Conservation (phyloP, 2,888 invertebrate genomes). For the Drosophila atripex region DNA sequence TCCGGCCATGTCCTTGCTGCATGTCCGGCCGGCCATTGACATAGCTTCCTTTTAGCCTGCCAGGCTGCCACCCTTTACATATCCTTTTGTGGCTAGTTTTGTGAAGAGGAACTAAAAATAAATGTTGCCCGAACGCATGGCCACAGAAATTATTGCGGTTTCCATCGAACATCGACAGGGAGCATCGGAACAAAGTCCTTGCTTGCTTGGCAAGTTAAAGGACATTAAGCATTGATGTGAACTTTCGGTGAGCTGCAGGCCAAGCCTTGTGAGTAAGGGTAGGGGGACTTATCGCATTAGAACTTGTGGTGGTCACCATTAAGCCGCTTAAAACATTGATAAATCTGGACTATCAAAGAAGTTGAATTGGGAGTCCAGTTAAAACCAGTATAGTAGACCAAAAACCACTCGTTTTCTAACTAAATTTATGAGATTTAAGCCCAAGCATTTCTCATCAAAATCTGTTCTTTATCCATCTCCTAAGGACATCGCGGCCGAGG, state of each 20-base stretch:
- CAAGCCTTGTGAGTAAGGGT: background rate
- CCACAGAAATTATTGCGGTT: slow-evolving; percentile 68
- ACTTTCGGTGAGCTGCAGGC: slow-evolving; percentile 7
- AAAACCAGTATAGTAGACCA: background rate
- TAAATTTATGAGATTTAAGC: slow-evolving; percentile 11
- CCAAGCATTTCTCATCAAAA: slow-evolving; percentile 19
- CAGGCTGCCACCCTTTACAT: slow-evolving; percentile 6
- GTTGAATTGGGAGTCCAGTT: background rate
- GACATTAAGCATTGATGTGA: slow-evolving; percentile 43
- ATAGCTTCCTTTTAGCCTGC: slow-evolving; percentile 35
- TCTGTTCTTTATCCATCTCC: slow-evolving; percentile 23
- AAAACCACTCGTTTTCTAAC: background rate
- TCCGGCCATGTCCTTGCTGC: slow-evolving; percentile 15
- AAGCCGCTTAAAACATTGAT: slow-evolving; percentile 45
- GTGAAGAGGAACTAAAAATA: slow-evolving; percentile 41
- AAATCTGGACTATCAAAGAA: slow-evolving; percentile 15
- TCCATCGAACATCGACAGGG: slow-evolving; percentile 37
- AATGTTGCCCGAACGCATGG: slow-evolving; percentile 47
- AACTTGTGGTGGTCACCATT: slow-evolving; percentile 36
- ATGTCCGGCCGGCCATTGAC: slow-evolving; percentile 43
- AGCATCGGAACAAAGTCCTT: slow-evolving; percentile 18
- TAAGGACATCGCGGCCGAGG: slow-evolving; percentile 41
- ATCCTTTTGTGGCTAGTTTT: slow-evolving; percentile 43
- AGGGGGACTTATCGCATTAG: slow-evolving; percentile 32
- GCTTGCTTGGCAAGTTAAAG: slow-evolving; percentile 22